Evolutionary conservation across 2,113 vertebrate species (phyloP).

Genomic region (Gadus macrocephalus): DNA sequence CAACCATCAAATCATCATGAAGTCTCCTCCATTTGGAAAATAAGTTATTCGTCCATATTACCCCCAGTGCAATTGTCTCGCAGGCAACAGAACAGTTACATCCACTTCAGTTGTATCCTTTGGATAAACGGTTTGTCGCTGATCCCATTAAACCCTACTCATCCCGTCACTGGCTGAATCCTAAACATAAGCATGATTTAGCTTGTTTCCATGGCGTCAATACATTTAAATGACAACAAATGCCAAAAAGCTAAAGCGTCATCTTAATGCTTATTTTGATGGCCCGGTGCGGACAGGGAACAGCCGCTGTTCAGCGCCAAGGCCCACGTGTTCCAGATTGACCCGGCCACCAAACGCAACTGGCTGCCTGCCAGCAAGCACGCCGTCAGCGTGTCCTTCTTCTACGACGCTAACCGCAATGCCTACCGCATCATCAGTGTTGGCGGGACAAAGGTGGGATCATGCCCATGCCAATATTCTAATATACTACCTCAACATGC

Average conservation of each 20-base stretch:
- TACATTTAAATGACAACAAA: background rate
- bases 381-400: constrained; percentile 83
- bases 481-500: background rate
- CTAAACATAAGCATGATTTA: background rate
- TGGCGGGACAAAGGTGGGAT: constrained; percentile 88
- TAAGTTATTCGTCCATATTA: too few relatives aligned
- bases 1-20: too few relatives aligned
- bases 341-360: constrained; percentile 90
- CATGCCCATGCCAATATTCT: background rate
- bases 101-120: too few relatives aligned
- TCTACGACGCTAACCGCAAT: constrained; percentile 79
- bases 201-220: background rate
- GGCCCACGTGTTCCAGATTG: constrained; percentile 97
- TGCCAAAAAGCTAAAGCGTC: background rate
- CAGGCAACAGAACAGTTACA: too few relatives aligned
- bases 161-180: background rate
- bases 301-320: constrained; percentile 93
- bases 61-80: too few relatives aligned
- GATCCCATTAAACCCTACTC: background rate
- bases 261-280: background rate
- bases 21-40: too few relatives aligned
- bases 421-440: constrained; percentile 97
- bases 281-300: constrained; percentile 75
- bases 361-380: constrained; percentile 96
- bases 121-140: background rate